A percentile compares a stretch with the other conserved stretches of the same genome.
Evolutionary conservation across 2,797 vertebrate species (phyloP).

Genomic region (Sylvilagus floridanus): DNA sequence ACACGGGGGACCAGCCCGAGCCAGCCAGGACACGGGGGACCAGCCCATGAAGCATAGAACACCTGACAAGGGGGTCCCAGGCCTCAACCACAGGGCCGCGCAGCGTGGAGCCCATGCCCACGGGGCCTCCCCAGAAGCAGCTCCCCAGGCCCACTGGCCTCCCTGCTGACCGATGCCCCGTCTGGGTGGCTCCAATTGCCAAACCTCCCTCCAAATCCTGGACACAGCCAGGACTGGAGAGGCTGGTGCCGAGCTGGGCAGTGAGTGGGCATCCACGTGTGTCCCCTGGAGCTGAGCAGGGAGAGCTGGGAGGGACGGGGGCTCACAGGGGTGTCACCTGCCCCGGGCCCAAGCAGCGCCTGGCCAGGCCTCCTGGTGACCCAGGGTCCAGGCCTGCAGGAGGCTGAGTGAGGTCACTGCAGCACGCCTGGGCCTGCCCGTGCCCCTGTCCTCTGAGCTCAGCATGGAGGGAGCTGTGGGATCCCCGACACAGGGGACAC

Average conservation of each 20-base stretch:
- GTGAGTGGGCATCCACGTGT: not conserved
- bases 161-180: not conserved
- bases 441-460: not conserved
- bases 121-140: not conserved
- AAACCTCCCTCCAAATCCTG: not conserved
- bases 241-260: not conserved
- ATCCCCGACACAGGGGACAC: no score
- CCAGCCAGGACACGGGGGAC: no score
- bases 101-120: rapidly evolving
- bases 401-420: no score
- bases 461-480: no score
- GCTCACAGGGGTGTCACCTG: not conserved
- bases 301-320: not conserved
- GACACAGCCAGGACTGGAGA: no score
- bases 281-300: not conserved
- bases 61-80: no score
- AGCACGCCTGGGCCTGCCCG: not conserved
- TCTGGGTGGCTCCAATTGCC: no score
- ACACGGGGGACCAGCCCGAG: no score
- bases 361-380: no score
- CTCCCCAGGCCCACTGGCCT: not conserved
- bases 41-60: no score
- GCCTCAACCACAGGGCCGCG: no score
- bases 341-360: not conserved
- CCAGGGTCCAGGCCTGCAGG: no score